Evolutionary conservation across 2,888 invertebrate species (phyloP), one percentile per base, ranked within the genome.

Genomic region (Scaeva pyrastri): DNA sequence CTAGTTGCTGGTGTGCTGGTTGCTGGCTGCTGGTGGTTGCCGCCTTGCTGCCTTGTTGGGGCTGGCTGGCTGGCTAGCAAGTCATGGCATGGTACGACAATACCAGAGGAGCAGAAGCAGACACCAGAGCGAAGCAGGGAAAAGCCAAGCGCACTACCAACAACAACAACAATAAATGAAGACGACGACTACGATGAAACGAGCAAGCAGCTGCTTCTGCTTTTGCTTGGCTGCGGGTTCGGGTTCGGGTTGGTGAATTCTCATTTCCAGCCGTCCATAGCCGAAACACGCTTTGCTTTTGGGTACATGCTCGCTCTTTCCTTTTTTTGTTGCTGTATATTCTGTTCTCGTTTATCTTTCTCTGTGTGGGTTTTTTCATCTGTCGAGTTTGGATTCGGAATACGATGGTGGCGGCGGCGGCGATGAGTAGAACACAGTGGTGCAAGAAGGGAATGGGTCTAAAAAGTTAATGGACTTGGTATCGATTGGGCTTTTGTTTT

Each of bases 231-330:
- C 60, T 86, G 77, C 82, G 77, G 82, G 82, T 82, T 86, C 82
- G 81, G 86, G 82, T 82, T 86, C 81, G 81, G 86, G 82, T 82
- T 86, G 82, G 77, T 74, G 74, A 74, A 82, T 86, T 73, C 86
- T 74, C 82, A 81, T 66, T 86, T 77, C 86, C 86, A 86, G 81
- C 86, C 77, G 82, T 81, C 86, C 77, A 82, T 81, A 86, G 86
- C 82, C 86, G 82, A 86, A 86, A 86, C 86, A 86, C 86, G 86
- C 86, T 86, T 86, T 58, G 56, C 43, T 56, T 58, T 71, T 81
- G 81, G 64, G 60, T 76, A 81, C 76, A 85, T 76, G 70, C 85
- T 81, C 84, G 84, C 85, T 85, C 81, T 81, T 85, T 80, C 76
- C 76, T 79, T 79, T 80, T 64, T 75, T 70, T 70, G 23, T 72